Evolutionary conservation across 2,888 invertebrate species (phyloP), one percentile per base, ranked within the genome.

Genomic region (Megastigmus dorsalis): DNA sequence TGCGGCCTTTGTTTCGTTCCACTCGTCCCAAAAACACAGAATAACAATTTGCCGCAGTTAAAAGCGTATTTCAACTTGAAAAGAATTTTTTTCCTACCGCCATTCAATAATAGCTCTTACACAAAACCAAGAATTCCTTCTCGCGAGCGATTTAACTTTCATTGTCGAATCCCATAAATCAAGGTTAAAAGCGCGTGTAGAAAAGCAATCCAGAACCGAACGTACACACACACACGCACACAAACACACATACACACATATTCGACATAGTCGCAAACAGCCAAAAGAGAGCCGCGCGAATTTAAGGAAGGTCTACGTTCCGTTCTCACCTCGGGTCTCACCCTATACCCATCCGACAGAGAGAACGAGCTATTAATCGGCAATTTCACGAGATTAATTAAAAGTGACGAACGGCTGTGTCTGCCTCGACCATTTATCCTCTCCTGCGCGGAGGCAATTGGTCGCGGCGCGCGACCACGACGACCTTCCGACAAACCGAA

Each of bases 381-480:
- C 67, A 55, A 69, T 73, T 72, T 69, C 65, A 36, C 38, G 59
- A 60, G 73, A 73, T 73, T 69, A 76, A 76, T 73, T 69, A 73
- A 76, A 62, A 54, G 54, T 76, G 73, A 73, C 69, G 59, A 72
- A 60, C 33, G 48, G 15, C 33, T 36, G 65, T 55, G 13, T 10
- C 59, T n/a, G 13, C 10, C 59, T n/a, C 18, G 38, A 28, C n/a
- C 50, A n/a, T 69, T 74, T 65, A 65, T 74, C 59, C 55, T 33
- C 28, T n/a, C n/a, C 28, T 57, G 48, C 54, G 36, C 23, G 36
- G n/a, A n/a, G n/a, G 18, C 60, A 23, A 62, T 70, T 70, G 52
- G 43, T 68, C 54, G 15, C 63, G 50, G n/a, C 60, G 9, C 28
- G 18, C 23, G 18, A 36, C 26, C 59, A 33, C n/a, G n/a, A n/a